A percentile compares a stretch with the other conserved stretches of the same genome.
phyloP scores from a whole-genome alignment of 64 coral and sea anemone genomes.

The Platygyra sinensis region DNA sequence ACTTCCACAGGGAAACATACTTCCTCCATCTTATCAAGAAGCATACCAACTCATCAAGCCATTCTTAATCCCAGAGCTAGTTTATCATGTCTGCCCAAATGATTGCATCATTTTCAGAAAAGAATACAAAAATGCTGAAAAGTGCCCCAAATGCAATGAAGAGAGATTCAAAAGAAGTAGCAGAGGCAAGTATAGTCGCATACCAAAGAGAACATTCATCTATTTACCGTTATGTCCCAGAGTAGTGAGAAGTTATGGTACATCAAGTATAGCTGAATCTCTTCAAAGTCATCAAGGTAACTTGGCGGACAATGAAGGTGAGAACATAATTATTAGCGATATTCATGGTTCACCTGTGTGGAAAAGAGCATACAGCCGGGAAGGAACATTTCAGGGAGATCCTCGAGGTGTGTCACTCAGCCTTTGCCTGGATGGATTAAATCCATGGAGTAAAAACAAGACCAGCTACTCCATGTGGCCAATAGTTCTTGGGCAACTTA shows the following conservation, averaged over 20 bases:
- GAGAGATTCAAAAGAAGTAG: constrained; percentile 20
- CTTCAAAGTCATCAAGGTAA: constrained; percentile 26
- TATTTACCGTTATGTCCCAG: constrained; percentile 55
- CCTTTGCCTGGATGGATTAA: constrained; percentile 62
- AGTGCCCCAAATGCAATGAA: constrained; percentile 33
- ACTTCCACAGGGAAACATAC: constrained; percentile 37
- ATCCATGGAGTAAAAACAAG: constrained; percentile 75
- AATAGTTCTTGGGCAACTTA: constrained; percentile 29
- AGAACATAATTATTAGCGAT: background rate
- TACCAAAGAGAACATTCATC: constrained; percentile 51
- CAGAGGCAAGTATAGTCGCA: too few relatives aligned
- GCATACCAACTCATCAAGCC: constrained; percentile 44
- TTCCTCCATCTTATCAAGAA: constrained; percentile 43
- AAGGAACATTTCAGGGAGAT: constrained; percentile 6
- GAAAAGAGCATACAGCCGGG: constrained; percentile 24
- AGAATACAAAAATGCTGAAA: constrained; percentile 15
- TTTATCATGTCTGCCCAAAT: constrained; percentile 57
- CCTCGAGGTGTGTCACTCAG: constrained; percentile 10
- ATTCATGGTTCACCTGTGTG: constrained; percentile 51
- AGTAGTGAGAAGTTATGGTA: constrained; percentile 46
- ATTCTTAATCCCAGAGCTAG: constrained; percentile 35
- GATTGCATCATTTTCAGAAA: constrained; percentile 61
- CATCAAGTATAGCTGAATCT: background rate
- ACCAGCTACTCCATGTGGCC: constrained; percentile 43
- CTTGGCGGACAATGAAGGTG: background rate